These are phyloP conservation scores for Cacatua alba DNA, from an alignment of 2,113 vertebrate species.

Conservation along the genomic window DNA sequence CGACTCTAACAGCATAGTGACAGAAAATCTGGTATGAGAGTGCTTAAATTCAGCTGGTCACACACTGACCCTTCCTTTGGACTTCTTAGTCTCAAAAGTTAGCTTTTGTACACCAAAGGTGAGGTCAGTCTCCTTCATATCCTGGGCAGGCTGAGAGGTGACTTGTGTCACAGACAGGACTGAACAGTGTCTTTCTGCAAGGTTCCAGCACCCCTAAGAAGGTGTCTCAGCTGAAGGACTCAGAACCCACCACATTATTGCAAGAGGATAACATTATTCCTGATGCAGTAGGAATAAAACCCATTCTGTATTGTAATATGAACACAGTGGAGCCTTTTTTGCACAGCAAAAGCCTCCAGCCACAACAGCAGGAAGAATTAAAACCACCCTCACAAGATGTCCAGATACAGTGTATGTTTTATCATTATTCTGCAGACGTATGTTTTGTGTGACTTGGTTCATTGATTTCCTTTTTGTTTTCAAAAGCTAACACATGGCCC, in stretches of 20 bases:
- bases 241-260: background rate
- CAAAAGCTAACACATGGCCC: conserved; percentile 45
- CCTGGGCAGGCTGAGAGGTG: background rate
- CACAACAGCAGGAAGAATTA: conserved; percentile 57
- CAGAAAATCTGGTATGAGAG: background rate
- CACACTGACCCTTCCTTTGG: background rate
- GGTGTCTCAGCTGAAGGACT: background rate
- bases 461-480: conserved; percentile 59
- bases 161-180: background rate
- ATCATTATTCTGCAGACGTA: conserved; percentile 34
- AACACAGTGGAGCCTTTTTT: background rate
- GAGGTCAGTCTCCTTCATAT: background rate
- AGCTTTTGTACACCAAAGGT: background rate
- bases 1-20: background rate
- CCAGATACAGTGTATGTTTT: conserved; percentile 15
- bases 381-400: conserved; percentile 44
- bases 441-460: conserved; percentile 54
- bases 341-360: conserved; percentile 36
- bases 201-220: background rate
- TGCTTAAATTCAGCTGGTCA: background rate
- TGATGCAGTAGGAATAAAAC: background rate
- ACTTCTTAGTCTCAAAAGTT: background rate
- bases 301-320: background rate
- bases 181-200: background rate
- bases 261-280: background rate